phyloP scores from a whole-genome alignment of 2,888 invertebrate genomes.

The Melieria picta region DNA sequence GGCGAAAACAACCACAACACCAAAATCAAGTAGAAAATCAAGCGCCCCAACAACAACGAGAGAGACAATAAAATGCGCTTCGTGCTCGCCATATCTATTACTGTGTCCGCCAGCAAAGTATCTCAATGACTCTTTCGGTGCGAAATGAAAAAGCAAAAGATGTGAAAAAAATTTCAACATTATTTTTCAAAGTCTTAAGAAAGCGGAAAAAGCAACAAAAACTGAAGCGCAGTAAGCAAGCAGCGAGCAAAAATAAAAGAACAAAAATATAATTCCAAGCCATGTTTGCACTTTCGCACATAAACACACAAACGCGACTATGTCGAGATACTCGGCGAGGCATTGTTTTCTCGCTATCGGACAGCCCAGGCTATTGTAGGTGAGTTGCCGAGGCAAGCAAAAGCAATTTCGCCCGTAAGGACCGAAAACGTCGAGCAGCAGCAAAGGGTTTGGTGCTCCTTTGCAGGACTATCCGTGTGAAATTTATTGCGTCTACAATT shows the following conservation, averaged over 20 bases:
- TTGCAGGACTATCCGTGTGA: neutral
- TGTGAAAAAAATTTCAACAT: neutral
- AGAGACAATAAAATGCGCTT: no score
- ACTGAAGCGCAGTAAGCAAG: neutral
- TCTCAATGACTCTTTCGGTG: no score
- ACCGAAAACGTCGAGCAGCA: no score
- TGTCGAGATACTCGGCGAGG: no score
- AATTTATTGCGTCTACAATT: conserved; percentile 43
- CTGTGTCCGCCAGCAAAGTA: no score
- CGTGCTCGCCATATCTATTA: no score
- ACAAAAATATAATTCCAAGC: conserved; percentile 12
- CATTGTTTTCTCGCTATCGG: no score
- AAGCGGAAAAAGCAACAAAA: neutral
- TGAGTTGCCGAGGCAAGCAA: neutral
- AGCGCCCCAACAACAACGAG: no score
- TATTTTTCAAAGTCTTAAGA: conserved; percentile 31
- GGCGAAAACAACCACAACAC: no score
- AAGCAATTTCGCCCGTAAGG: neutral
- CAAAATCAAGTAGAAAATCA: no score
- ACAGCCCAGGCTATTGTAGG: neutral
- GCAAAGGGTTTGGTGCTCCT: no score
- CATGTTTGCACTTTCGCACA: neutral
- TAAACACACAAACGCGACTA: neutral
- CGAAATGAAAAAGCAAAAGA: neutral
- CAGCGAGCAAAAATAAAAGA: neutral